Evolutionary conservation across 1,140 invertebrate genomes (phyloP).

Genomic region (Contarinia nasturtii): DNA sequence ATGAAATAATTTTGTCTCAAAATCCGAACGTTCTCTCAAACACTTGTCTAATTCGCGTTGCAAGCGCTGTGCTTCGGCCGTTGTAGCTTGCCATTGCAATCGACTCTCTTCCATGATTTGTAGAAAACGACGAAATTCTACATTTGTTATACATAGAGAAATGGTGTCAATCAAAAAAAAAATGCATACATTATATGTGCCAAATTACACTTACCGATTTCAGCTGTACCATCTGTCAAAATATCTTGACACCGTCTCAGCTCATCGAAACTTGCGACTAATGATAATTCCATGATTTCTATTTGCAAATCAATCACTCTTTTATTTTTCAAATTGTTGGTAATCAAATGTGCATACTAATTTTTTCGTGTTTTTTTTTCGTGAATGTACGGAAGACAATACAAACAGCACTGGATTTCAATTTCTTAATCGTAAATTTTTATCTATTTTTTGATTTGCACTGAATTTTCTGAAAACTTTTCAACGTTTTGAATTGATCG

Average conservation of each 20-base stretch:
- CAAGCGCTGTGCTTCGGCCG: slow-evolving; percentile 42
- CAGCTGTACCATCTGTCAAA: slow-evolving; percentile 38
- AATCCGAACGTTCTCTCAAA: slow-evolving; percentile 39
- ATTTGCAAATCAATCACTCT: neutral
- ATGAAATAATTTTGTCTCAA: slow-evolving; percentile 57
- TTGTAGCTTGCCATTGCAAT: slow-evolving; percentile 42
- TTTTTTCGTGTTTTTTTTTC: too few relatives aligned
- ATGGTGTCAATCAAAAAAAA: slow-evolving; percentile 1
- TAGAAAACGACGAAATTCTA: slow-evolving; percentile 52
- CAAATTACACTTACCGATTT: slow-evolving; percentile 43
- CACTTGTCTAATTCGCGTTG: slow-evolving; percentile 42
- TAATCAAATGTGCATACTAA: too few relatives aligned
- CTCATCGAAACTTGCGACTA: slow-evolving; percentile 40
- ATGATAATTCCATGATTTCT: slow-evolving; percentile 17
- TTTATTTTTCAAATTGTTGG: too few relatives aligned
- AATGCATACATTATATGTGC: slow-evolving; percentile 5
- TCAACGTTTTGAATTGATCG: too few relatives aligned
- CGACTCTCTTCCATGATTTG: slow-evolving; percentile 49
- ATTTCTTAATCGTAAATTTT: too few relatives aligned
- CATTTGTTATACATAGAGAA: neutral
- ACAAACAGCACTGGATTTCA: too few relatives aligned
- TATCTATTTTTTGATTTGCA: too few relatives aligned
- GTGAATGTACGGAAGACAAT: too few relatives aligned
- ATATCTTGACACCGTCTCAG: slow-evolving; percentile 42
- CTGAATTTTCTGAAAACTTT: too few relatives aligned